A percentile compares a stretch with the other conserved stretches of the same genome.
Conservation (phyloP, 2,888 invertebrate species). For the Nomada ruficornis region DNA sequence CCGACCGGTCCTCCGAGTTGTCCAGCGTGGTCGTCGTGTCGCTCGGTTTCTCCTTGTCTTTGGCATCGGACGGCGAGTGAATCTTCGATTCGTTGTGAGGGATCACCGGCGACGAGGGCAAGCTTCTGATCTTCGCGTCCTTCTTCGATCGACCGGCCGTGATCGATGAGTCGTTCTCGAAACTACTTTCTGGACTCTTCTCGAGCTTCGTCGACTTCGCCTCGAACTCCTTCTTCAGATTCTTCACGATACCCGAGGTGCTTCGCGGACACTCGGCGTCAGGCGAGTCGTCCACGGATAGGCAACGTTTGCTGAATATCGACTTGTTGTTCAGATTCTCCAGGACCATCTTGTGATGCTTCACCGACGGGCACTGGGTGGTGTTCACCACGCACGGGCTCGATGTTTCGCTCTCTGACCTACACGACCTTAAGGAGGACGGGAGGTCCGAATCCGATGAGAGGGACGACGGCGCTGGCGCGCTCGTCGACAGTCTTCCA, state of each 20-base stretch:
- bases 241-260: constrained; percentile 91
- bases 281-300: constrained; percentile 82
- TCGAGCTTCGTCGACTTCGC: constrained; percentile 87
- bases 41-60: constrained; percentile 70
- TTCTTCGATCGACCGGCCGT: constrained; percentile 71
- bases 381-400: constrained; percentile 84
- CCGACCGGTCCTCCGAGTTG: constrained; percentile 88
- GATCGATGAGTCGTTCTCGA: constrained; percentile 56
- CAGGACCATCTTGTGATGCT: constrained; percentile 85
- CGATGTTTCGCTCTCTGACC: constrained; percentile 83
- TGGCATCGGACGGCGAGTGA: constrained; percentile 75
- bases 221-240: constrained; percentile 95
- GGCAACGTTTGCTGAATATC: constrained; percentile 78
- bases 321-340: constrained; percentile 84
- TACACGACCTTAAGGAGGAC: constrained; percentile 78
- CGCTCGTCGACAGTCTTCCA: constrained; percentile 83
- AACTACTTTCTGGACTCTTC: constrained; percentile 75
- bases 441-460: constrained; percentile 82
- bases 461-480: constrained; percentile 80
- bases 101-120: constrained; percentile 87
- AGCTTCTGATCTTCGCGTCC: constrained; percentile 79
- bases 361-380: constrained; percentile 85
- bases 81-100: constrained; percentile 85
- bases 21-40: constrained; percentile 65
- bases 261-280: constrained; percentile 81